These are phyloP conservation scores for Orchesellides sinensis DNA, from an alignment of 2,888 invertebrate genomes.

Conservation along the genomic window DNA sequence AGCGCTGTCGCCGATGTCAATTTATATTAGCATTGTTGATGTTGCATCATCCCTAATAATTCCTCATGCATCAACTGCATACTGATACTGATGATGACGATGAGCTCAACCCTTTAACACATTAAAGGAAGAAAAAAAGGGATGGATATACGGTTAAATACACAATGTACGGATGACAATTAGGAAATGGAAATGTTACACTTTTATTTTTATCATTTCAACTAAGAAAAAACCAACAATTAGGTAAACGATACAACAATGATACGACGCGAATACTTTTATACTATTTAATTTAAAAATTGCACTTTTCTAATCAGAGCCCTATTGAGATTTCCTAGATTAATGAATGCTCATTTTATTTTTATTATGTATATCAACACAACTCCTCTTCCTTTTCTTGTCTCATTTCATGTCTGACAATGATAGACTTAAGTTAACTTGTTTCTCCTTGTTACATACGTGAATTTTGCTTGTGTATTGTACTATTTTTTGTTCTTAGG, in stretches of 20 bases:
- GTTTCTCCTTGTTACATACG: constrained; percentile 3
- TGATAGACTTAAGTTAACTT: not conserved
- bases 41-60: constrained; percentile 6
- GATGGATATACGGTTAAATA: too few species aligned
- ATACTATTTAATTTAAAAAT: not conserved
- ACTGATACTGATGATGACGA: too few species aligned
- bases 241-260: not conserved
- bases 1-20: not conserved
- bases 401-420: constrained; percentile 27
- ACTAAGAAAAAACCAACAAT: constrained; percentile 3
- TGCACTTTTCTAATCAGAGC: constrained; percentile 26
- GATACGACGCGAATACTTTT: not conserved
- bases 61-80: too few species aligned
- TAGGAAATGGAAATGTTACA: constrained; percentile 32
- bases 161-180: constrained; percentile 46
- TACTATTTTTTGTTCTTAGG: not conserved
- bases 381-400: constrained; percentile 4
- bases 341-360: constrained; percentile 23
- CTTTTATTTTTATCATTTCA: not conserved
- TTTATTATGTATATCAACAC: constrained; percentile 1
- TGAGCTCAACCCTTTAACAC: too few species aligned
- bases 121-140: too few species aligned
- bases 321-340: constrained; percentile 27
- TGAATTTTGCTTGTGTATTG: constrained; percentile 1
- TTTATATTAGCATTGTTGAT: not conserved